phyloP scores from a whole-genome alignment of 2,797 vertebrate species.

The Acipenser transmontanus region DNA sequence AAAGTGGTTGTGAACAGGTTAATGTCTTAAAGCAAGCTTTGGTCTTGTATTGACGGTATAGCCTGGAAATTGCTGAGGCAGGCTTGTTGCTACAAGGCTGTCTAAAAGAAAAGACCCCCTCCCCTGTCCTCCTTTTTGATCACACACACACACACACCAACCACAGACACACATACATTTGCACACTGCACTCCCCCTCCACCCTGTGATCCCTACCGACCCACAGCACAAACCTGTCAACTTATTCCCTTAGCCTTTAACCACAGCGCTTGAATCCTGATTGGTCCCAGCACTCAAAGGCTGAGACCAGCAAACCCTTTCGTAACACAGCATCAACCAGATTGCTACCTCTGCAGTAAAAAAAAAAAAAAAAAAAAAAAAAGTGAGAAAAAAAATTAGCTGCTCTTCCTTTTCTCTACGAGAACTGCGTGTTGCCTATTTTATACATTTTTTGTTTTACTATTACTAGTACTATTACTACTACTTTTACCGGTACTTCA shows the following conservation, averaged over 20 bases:
- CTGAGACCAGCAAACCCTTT: constrained; percentile 25
- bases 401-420: constrained; percentile 32
- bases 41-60: constrained; percentile 59
- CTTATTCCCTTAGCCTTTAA: constrained; percentile 31
- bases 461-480: constrained; percentile 27
- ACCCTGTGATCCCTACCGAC: constrained; percentile 9
- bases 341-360: constrained; percentile 21
- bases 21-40: constrained; percentile 50
- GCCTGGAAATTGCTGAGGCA: constrained; percentile 61
- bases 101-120: constrained; percentile 41
- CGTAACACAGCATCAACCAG: constrained; percentile 23
- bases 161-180: constrained; percentile 1
- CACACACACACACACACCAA: constrained; percentile 1
- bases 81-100: constrained; percentile 50
- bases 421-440: constrained; percentile 41
- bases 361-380: constrained; percentile 22
- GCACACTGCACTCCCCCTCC: neutral
- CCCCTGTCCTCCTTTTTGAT: constrained; percentile 39
- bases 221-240: constrained; percentile 36
- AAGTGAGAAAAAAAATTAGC: constrained; percentile 27
- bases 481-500: too few relatives aligned
- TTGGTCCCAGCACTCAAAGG: constrained; percentile 29
- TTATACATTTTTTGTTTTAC: constrained; percentile 23
- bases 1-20: constrained; percentile 41
- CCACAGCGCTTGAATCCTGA: constrained; percentile 29